Conservation (phyloP, 2,888 invertebrate species). For the Trichogramma evanescens region DNA sequence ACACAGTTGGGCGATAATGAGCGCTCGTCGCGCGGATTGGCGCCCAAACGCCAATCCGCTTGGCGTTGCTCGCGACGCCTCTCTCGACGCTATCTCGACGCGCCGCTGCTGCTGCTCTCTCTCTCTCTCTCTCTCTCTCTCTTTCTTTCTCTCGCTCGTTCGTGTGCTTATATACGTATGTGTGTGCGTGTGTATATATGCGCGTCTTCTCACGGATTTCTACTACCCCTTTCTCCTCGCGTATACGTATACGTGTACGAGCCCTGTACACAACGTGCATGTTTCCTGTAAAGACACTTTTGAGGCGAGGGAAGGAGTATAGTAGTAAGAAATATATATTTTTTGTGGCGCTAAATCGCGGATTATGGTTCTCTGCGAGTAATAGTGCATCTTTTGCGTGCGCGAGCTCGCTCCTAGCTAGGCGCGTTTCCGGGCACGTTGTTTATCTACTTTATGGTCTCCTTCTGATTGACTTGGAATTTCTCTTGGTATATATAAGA, state of each 20-base stretch:
- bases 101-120: slow-evolving; percentile 5
- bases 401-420: too few relatives aligned
- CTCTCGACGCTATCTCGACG: slow-evolving; percentile 46
- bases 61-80: slow-evolving; percentile 48
- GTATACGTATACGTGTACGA: slow-evolving; percentile 5
- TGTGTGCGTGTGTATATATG: not conserved
- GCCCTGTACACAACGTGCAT: not conserved
- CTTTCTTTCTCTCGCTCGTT: slow-evolving; percentile 9
- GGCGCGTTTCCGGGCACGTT: too few relatives aligned
- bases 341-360: too few relatives aligned
- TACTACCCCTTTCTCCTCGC: slow-evolving; percentile 14
- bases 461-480: too few relatives aligned
- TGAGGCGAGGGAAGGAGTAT: too few relatives aligned
- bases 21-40: slow-evolving; percentile 45
- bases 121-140: slow-evolving; percentile 15
- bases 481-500: not conserved
- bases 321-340: too few relatives aligned
- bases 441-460: too few relatives aligned
- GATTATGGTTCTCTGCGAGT: too few relatives aligned
- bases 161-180: not conserved
- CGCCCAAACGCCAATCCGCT: slow-evolving; percentile 47
- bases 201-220: not conserved
- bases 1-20: slow-evolving; percentile 42
- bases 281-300: too few relatives aligned
- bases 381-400: too few relatives aligned